Percentiles rank a stretch among this genome's conserved stretches.
Evolutionary conservation across 1,140 invertebrate species (phyloP).

Genomic region (Delia radicum): DNA sequence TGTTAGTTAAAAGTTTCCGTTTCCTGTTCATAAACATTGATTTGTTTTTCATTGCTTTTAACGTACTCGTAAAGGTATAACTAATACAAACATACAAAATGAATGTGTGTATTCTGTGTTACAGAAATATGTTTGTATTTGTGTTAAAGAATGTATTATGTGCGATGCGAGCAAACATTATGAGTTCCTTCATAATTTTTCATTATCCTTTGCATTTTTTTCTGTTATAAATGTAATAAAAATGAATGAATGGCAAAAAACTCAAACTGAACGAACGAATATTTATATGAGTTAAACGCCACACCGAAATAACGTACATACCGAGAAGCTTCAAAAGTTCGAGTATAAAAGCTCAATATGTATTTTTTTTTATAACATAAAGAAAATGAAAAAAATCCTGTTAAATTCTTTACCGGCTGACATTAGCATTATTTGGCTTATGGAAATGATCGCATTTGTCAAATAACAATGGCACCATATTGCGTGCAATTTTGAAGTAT

Average conservation of each 20-base stretch:
- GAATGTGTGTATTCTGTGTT: no score
- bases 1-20: conserved; percentile 7
- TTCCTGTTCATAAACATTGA: conserved; percentile 7
- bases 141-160: no score
- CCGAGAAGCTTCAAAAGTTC: neutral
- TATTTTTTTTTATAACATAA: no score
- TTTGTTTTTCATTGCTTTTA: neutral
- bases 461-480: neutral
- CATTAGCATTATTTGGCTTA: conserved; percentile 7
- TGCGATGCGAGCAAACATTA: neutral
- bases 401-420: conserved; percentile 4
- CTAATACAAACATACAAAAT: no score
- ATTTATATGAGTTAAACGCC: neutral
- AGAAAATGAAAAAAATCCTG: neutral
- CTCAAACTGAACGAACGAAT: neutral
- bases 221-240: conserved; percentile 8
- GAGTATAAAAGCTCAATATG: neutral
- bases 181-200: neutral
- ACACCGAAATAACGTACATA: neutral
- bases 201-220: conserved; percentile 6
- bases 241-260: neutral
- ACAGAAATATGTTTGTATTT: no score
- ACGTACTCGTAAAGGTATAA: no score
- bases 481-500: neutral
- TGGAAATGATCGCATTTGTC: conserved; percentile 10